Evolutionary conservation across 53 echinoderm and acorn worm species (phyloP), one percentile per base, ranked within the genome.

Genomic region (Paelopatides confundens): DNA sequence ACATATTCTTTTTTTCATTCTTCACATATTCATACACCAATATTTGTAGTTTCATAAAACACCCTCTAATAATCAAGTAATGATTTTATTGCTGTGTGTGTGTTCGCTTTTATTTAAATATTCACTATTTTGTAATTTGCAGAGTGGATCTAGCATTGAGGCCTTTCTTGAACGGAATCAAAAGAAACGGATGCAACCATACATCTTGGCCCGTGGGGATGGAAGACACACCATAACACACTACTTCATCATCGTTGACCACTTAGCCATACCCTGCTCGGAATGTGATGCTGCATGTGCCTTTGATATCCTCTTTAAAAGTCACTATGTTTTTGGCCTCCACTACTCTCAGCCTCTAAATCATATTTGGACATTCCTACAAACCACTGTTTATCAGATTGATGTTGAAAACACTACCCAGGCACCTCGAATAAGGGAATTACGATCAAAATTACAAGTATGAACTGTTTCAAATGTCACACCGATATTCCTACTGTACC

Each of bases 161-260:
- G n/a, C n/a, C n/a, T n/a, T n/a, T n/a, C n/a, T n/a, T n/a, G n/a
- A n/a, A n/a, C n/a, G n/a, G n/a, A n/a, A n/a, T n/a, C n/a, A n/a
- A n/a, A n/a, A n/a, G n/a, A n/a, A n/a, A n/a, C n/a, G n/a, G n/a
- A 90, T 62, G 21, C 90, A 90, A 63, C 90, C 90, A 71, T 90
- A 76, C 86, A 46, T 90, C 48, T 86, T 90, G 9, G 85, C 47
- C 54, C 37, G 86, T 48, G 90, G 90, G 58, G 47, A 85, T 54
- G 65, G 78, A 36, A 86, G 77, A 76, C 38, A 69, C 63, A 32
- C 52, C 31, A 77, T 90, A 48, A 90, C 52, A 28, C 63, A 63
- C 10, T 90, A 90, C 69, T 86, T 90, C 31, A 53, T 90, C 67
- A 79, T 90, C 31, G 58, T 90, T 36, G 90, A 90, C 74, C 79